Percentiles rank a stretch among this genome's conserved stretches.
phyloP scores from a whole-genome alignment of 2,888 invertebrate genomes.

The Marronus borbonicus region DNA sequence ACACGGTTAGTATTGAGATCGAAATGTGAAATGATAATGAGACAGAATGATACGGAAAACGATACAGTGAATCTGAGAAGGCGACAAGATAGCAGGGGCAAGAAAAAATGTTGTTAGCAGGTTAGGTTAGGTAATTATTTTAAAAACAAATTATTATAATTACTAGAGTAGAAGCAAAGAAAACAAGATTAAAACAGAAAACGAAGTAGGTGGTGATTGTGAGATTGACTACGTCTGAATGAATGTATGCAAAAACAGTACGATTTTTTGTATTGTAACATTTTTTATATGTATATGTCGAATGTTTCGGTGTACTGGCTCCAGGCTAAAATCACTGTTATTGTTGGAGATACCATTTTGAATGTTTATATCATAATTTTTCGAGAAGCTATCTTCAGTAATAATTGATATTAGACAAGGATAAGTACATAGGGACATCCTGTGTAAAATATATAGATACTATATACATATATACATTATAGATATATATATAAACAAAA shows the following conservation, averaged over 20 bases:
- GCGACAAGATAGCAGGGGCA: conserved; percentile 76
- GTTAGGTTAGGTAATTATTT: conserved; percentile 41
- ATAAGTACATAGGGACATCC: too few relatives aligned
- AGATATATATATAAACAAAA: conserved; percentile 28
- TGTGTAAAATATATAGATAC: conserved; percentile 32
- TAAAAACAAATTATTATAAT: conserved; percentile 33
- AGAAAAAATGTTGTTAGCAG: conserved; percentile 74
- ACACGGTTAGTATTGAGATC: conserved; percentile 87
- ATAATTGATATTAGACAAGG: neutral
- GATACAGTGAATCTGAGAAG: conserved; percentile 84
- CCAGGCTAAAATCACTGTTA: too few relatives aligned
- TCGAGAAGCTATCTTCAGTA: too few relatives aligned
- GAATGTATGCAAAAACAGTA: conserved; percentile 5
- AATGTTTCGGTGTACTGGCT: too few relatives aligned
- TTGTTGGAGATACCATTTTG: neutral
- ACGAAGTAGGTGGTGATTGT: neutral
- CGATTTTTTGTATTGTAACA: conserved; percentile 28
- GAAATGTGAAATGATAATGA: conserved; percentile 86
- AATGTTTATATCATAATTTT: too few relatives aligned
- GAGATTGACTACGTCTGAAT: too few relatives aligned
- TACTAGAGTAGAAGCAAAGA: conserved; percentile 1
- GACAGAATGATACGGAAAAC: conserved; percentile 79
- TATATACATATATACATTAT: conserved; percentile 28
- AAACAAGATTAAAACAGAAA: conserved; percentile 5
- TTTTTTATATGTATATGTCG: conserved; percentile 21